These are phyloP conservation scores for Ptychochromis oligacanthus DNA, from an alignment of 2,113 vertebrate species.

Conservation along the genomic window DNA sequence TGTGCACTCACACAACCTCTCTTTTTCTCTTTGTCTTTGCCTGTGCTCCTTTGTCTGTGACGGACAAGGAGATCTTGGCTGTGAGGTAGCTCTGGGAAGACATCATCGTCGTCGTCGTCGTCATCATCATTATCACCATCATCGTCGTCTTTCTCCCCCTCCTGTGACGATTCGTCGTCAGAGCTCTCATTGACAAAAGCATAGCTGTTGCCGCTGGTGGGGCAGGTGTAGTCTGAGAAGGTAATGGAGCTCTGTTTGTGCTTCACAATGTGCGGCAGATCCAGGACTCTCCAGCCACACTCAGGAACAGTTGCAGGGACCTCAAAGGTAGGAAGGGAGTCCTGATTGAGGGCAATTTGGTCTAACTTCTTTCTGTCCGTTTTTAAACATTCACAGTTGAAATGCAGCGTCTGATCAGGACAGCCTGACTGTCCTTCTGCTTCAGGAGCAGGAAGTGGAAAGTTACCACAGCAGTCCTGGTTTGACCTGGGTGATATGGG, in stretches of 20 bases:
- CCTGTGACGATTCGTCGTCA: conserved; percentile 72
- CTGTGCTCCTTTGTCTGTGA: conserved; percentile 45
- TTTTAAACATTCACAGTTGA: neutral
- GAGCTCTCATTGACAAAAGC: conserved; percentile 61
- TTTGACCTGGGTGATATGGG: neutral
- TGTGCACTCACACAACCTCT: conserved; percentile 20
- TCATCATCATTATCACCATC: conserved; percentile 37
- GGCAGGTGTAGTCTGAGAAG: conserved; percentile 74
- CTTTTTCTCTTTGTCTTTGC: conserved; percentile 61
- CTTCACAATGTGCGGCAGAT: conserved; percentile 77
- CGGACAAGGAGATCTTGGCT: conserved; percentile 41
- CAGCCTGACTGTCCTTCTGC: conserved; percentile 4
- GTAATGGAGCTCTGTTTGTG: conserved; percentile 81
- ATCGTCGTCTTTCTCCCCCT: conserved; percentile 47
- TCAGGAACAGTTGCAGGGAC: neutral
- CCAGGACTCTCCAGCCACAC: conserved; percentile 11
- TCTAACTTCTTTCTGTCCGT: neutral
- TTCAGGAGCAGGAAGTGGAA: neutral
- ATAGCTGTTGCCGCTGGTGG: conserved; percentile 12
- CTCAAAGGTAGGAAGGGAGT: neutral
- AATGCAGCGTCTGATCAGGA: neutral
- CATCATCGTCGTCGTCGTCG: conserved; percentile 57
- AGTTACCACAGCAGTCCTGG: neutral
- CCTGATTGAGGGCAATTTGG: neutral
- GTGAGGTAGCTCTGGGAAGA: conserved; percentile 74